Conservation (phyloP, 2,113 vertebrate species). For the Atherinomorus stipes region DNA sequence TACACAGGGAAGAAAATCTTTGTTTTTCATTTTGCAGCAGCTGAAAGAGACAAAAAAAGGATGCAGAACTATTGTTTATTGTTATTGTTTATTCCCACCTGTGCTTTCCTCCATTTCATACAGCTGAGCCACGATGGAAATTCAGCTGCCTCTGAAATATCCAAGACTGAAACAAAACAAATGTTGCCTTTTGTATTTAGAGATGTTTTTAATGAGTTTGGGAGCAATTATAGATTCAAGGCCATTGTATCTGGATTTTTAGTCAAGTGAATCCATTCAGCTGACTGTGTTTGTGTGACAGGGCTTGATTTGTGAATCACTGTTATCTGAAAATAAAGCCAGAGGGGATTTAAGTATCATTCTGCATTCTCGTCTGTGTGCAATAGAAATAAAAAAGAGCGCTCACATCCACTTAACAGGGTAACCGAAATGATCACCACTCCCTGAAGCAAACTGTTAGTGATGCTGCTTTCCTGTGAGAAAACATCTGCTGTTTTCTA, state of each 20-base stretch:
- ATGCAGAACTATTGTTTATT: not conserved
- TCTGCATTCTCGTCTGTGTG: not conserved
- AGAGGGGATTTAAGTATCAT: not conserved
- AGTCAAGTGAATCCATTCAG: not conserved
- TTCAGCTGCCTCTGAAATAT: not conserved
- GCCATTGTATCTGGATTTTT: not conserved
- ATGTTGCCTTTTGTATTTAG: not conserved
- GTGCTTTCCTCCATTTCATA: too few relatives aligned
- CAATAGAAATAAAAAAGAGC: not conserved
- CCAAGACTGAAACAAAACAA: not conserved
- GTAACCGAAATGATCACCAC: conserved; percentile 1
- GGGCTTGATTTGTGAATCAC: not conserved
- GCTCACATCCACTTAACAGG: not conserved
- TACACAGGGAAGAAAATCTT: not conserved
- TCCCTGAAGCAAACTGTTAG: not conserved
- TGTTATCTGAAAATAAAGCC: conserved; percentile 13
- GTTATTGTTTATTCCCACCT: not conserved
- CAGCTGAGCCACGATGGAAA: not conserved
- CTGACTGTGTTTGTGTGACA: not conserved
- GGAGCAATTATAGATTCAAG: not conserved
- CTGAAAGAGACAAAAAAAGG: not conserved
- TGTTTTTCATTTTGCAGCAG: not conserved
- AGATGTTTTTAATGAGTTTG: not conserved
- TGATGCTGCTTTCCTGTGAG: not conserved
- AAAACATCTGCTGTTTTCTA: not conserved